Evolutionary conservation across 2,113 vertebrate species (phyloP), one percentile per base, ranked within the genome.

Genomic region (Forbesichthys papilliferus): DNA sequence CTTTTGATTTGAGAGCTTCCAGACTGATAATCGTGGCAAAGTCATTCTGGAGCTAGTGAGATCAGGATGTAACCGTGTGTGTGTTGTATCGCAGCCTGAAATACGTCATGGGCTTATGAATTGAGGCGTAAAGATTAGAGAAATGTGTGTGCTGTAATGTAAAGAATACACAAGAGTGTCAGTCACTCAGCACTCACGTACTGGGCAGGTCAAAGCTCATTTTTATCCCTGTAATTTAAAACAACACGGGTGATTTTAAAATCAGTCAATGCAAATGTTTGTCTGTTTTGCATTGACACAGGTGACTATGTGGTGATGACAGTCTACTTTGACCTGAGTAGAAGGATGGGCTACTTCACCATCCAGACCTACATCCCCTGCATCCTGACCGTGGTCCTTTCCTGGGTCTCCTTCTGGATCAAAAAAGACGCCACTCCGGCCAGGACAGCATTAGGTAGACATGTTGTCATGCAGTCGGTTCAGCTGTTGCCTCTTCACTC

Each of bases 321-420:
- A 0, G 95, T 98, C 69, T 97, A 97, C 77, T 98, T 98, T 42
- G 96, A 98, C 79, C 86, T 98, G 87, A 96, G 94, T 48, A 92
- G 97, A 88, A 94, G 96, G 87, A 99, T 98, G 96, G 97, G 96
- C 48, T 98, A 98, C 89, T 98, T 99, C 83, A 99, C 97, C 79
- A 99, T 99, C 86, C 96, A 99, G 88, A 98, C 97, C 0, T 99
- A 98, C 86, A 99, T 99, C 75, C 97, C 96, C 62, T 99, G 97
- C 82, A 96, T 98, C 83, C 92, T 98, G 78, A 99, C 96, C 3
- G 97, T 99, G 80, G 96, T 99, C 62, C 91, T 99, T 52, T 98
- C 96, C 53, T 99, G 97, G 97, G 97, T 99, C 13, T 99, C 97
- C 3, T 98, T 98, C 85, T 99, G 96, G 96, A 98, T 99, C 81